These are phyloP conservation scores for Plusia festucae DNA, from an alignment of 2,888 invertebrate species.

Conservation along the genomic window DNA sequence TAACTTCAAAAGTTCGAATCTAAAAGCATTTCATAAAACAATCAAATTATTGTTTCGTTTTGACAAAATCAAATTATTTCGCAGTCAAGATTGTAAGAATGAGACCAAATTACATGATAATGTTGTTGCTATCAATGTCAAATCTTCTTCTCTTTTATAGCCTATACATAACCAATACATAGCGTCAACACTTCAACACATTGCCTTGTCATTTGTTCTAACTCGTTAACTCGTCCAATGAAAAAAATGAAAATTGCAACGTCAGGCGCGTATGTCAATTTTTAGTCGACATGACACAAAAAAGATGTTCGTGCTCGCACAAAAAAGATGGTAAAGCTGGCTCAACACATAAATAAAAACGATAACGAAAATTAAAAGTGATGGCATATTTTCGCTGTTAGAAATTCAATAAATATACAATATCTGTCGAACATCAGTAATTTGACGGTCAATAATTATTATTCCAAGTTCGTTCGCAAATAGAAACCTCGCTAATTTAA, in stretches of 20 bases:
- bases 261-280: slow-evolving; percentile 34
- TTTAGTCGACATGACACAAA: slow-evolving; percentile 22
- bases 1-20: not conserved
- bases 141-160: too few species aligned
- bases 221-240: slow-evolving; percentile 9
- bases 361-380: slow-evolving; percentile 23
- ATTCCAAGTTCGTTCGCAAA: slow-evolving; percentile 23
- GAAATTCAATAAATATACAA: too few species aligned
- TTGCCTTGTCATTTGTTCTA: slow-evolving; percentile 30
- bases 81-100: not conserved
- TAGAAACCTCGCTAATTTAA: slow-evolving; percentile 31
- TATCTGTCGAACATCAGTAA: slow-evolving; percentile 21
- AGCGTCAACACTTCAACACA: not conserved
- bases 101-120: not conserved
- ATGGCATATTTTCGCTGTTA: slow-evolving; percentile 22
- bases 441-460: slow-evolving; percentile 41
- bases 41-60: not conserved
- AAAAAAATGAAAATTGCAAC: slow-evolving; percentile 43
- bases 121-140: not conserved
- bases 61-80: not conserved
- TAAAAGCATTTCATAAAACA: not conserved
- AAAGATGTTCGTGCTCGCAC: slow-evolving; percentile 18
- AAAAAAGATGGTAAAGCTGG: slow-evolving; percentile 11
- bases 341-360: slow-evolving; percentile 8
- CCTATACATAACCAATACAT: too few species aligned